Conservation (phyloP, 1,140 invertebrate species). For the Drosophila saltans region DNA sequence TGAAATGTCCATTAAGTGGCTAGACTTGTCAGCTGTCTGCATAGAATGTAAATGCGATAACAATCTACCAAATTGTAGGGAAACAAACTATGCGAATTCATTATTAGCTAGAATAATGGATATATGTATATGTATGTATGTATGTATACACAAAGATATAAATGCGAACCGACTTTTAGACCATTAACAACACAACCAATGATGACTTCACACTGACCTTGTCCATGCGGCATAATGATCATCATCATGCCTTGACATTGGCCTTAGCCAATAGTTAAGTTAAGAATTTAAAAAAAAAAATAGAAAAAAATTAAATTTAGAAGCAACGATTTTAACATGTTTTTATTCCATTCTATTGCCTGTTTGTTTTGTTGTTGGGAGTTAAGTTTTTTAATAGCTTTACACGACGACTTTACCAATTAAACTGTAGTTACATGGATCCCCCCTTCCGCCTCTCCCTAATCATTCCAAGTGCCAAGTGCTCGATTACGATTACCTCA, state of each 20-base stretch:
- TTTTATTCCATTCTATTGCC: constrained; percentile 15
- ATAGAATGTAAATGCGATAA: constrained; percentile 54
- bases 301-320: constrained; percentile 16
- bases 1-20: constrained; percentile 63
- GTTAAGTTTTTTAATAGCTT: constrained; percentile 43
- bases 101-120: constrained; percentile 45
- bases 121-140: neutral
- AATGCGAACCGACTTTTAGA: constrained; percentile 1
- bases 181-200: constrained; percentile 18
- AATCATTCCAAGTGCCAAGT: constrained; percentile 65
- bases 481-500: constrained; percentile 63
- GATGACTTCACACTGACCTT: constrained; percentile 76
- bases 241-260: constrained; percentile 59
- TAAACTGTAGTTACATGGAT: constrained; percentile 22
- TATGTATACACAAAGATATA: constrained; percentile 4
- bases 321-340: constrained; percentile 1
- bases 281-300: constrained; percentile 1
- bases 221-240: constrained; percentile 21
- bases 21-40: constrained; percentile 53
- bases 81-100: constrained; percentile 13
- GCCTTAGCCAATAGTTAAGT: constrained; percentile 21
- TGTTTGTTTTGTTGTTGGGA: constrained; percentile 12
- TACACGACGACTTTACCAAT: constrained; percentile 45
- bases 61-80: constrained; percentile 41
- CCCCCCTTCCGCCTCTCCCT: neutral